Base-by-base conservation (phyloP, 2,888 invertebrate genomes). In the Parochlus steinenii region DNA sequence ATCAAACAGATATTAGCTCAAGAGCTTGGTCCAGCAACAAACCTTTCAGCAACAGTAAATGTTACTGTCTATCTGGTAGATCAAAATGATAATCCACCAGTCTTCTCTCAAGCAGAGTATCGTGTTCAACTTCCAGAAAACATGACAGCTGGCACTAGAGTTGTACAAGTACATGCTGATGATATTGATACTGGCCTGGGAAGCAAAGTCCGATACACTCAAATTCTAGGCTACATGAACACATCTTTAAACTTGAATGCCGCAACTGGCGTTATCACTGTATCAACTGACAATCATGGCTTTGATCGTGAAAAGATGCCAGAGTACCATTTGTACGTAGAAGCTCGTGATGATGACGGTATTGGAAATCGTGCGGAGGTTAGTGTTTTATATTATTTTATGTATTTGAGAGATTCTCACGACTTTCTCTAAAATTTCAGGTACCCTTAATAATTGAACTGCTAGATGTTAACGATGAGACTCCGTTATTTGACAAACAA, bases 271-370 rank as follows among this genome's bases (percentile, higher is more conserved):
- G 54, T 74, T 33, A 77, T 95, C 46, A 78, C 78, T 5, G 76
- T 92, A 20, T 74, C 75, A 22, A 75, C 72, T 29, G 71, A 76
- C 47, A 72, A 72, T 42, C 70, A 76, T 45, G 71, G 72, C 16
- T 74, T 90, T 44, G 92, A 95, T 57, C 72, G 87, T 25, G 89
- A 90, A 61, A 63, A 69, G 22, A 73, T 74, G 58, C 69, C 77
- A 45, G 75, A 74, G 46, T 71, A 83, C 55, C 70, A 74, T 53
- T 68, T 90, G 46, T 73, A 73, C 50, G 78, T 92, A 41, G 81
- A 82, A 63, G 92, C 90, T 41, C 71, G 79, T 44, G 92, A 93
- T 60, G 79, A 80, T 52, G 76, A 83, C 47, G 85, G 86, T 35
- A 64, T 69, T 47, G 87, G 86, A 39, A 74, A 78, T 52, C 68